These are phyloP conservation scores for Bergia sp. DNA, from an alignment of 92 coral and sea anemone species.

Conservation along the genomic window DNA sequence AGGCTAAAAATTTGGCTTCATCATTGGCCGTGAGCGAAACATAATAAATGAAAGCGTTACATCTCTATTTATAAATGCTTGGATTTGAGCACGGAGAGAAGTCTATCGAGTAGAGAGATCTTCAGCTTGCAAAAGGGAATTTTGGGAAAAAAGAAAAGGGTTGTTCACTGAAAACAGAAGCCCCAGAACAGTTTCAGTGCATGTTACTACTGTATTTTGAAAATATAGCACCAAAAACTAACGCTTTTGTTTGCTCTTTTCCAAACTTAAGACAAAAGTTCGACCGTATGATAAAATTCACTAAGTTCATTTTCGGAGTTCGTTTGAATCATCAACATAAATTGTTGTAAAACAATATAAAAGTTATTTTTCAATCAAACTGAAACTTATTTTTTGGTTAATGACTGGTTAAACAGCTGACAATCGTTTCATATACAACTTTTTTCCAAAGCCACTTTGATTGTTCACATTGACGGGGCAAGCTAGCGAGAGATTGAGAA, in stretches of 20 bases:
- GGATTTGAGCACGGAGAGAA: not conserved
- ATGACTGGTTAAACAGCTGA: slow-evolving; percentile 9
- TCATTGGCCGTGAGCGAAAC: not conserved
- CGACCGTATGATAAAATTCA: not conserved
- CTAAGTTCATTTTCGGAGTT: not conserved
- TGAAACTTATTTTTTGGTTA: not conserved
- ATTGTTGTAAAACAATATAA: not conserved
- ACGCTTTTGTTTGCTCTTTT: not conserved
- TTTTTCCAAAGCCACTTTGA: not conserved
- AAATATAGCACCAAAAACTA: not conserved
- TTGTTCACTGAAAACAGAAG: no score
- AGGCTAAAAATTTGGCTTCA: not conserved
- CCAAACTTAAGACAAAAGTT: not conserved
- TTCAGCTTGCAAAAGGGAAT: not conserved
- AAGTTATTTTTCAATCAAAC: not conserved
- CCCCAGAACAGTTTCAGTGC: no score
- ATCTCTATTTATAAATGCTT: not conserved
- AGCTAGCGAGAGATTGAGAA: not conserved
- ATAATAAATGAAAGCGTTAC: not conserved
- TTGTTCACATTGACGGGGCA: not conserved
- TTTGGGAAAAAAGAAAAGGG: no score
- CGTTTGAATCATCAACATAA: not conserved
- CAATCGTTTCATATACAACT: not conserved
- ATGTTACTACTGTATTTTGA: no score
- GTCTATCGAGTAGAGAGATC: not conserved